phyloP scores from a whole-genome alignment of 2,888 invertebrate genomes.

The Conchocele bisecta region DNA sequence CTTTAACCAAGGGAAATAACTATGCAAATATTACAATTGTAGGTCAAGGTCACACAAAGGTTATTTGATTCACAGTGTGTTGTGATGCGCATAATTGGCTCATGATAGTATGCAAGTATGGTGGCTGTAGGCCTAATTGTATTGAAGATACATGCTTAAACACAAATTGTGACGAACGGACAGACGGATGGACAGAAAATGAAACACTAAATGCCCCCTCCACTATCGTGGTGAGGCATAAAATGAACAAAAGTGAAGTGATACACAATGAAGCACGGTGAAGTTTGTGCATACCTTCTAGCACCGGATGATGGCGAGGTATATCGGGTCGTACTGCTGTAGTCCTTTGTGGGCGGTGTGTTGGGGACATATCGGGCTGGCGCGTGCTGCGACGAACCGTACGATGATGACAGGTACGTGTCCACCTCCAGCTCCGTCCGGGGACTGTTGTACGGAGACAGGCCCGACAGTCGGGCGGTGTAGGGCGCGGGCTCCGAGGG shows the following conservation, averaged over 20 bases:
- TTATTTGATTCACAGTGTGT: too few relatives aligned
- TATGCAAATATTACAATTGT: too few relatives aligned
- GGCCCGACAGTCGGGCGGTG: neutral
- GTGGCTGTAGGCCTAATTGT: too few relatives aligned
- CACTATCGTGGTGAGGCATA: neutral
- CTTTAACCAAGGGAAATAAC: too few relatives aligned
- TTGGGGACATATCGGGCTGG: conserved; percentile 38
- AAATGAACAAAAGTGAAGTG: neutral
- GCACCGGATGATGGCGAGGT: conserved; percentile 62
- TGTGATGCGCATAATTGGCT: too few relatives aligned
- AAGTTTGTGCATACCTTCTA: conserved; percentile 59
- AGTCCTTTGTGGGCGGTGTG: conserved; percentile 71
- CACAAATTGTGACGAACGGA: too few relatives aligned
- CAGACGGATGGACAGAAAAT: too few relatives aligned
- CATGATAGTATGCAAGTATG: too few relatives aligned
- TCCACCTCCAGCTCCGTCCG: conserved; percentile 14
- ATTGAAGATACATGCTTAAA: too few relatives aligned
- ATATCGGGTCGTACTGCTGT: conserved; percentile 50
- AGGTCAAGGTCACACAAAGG: too few relatives aligned
- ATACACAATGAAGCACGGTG: neutral
- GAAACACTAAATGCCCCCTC: too few relatives aligned
- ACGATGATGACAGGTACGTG: conserved; percentile 42
- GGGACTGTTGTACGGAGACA: neutral
- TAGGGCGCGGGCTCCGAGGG: conserved; percentile 22
- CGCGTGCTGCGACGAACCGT: conserved; percentile 18